phyloP scores from a whole-genome alignment of 2,888 invertebrate genomes.

The Zaprionus obscuricornis region DNA sequence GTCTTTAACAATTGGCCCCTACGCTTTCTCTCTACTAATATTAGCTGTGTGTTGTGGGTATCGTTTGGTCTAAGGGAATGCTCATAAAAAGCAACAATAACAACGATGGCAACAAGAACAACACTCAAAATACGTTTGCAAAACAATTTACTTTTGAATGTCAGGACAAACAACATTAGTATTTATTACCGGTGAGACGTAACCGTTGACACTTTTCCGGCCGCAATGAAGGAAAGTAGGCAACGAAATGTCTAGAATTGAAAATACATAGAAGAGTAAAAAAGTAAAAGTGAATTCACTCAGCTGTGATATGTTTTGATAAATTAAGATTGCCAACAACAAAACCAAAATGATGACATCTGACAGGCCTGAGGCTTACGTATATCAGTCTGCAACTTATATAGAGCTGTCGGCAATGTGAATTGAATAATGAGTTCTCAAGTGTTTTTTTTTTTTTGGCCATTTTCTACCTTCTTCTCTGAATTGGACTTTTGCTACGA shows the following conservation, averaged over 20 bases:
- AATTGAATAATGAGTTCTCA: conserved; percentile 51
- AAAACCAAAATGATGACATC: conserved; percentile 5
- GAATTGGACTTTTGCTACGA: neutral
- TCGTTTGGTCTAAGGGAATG: conserved; percentile 24
- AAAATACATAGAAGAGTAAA: neutral
- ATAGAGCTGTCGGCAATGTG: conserved; percentile 6
- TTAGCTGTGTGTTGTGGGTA: neutral
- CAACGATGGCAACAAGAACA: neutral
- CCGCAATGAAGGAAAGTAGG: neutral
- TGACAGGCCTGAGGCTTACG: conserved; percentile 17
- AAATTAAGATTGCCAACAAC: conserved; percentile 36
- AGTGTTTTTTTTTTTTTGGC: conserved; percentile 16
- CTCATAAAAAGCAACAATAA: conserved; percentile 30
- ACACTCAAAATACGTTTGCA: neutral
- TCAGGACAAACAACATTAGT: conserved; percentile 49
- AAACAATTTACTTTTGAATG: conserved; percentile 43
- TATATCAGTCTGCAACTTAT: conserved; percentile 20
- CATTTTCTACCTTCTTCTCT: neutral
- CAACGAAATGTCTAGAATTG: conserved; percentile 2
- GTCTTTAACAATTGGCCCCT: too few species aligned
- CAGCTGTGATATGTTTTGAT: conserved; percentile 43
- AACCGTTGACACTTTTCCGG: conserved; percentile 7
- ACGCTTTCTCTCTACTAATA: conserved; percentile 9
- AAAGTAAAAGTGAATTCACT: conserved; percentile 12
- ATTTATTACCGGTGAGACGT: conserved; percentile 51